A percentile compares a stretch with the other conserved stretches of the same genome.
Evolutionary conservation across 1,140 invertebrate genomes (phyloP).

Genomic region (Heliconius congener): DNA sequence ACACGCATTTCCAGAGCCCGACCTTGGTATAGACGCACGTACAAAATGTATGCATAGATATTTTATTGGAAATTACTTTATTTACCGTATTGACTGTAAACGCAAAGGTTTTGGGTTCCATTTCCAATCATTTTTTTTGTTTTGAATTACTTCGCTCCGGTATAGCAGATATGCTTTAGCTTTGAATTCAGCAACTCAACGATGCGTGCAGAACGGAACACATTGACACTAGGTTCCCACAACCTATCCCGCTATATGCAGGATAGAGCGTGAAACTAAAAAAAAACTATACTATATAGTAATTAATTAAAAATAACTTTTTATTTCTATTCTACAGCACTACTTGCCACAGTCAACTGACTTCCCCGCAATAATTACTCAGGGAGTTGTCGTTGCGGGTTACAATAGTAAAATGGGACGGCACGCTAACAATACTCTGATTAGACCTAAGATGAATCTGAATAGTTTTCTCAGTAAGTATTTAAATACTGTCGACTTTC

Average conservation of each 20-base stretch:
- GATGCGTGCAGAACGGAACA: too few relatives aligned
- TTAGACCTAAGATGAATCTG: not conserved
- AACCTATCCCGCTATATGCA: too few relatives aligned
- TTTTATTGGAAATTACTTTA: not conserved
- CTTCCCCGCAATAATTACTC: constrained; percentile 3
- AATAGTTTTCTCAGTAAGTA: constrained; percentile 1
- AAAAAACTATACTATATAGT: too few relatives aligned
- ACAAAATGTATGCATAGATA: not conserved
- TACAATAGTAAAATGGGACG: constrained; percentile 8
- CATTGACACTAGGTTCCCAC: too few relatives aligned
- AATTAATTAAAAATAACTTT: not conserved
- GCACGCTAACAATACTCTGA: constrained; percentile 3
- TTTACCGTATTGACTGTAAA: too few relatives aligned
- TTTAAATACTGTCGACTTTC: not conserved
- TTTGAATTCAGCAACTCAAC: too few relatives aligned
- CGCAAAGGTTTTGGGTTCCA: too few relatives aligned
- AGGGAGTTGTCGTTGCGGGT: not conserved
- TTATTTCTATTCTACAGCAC: not conserved
- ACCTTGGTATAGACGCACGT: constrained; percentile 1
- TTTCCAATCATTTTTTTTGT: too few relatives aligned
- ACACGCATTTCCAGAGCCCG: not conserved
- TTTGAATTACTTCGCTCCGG: too few relatives aligned
- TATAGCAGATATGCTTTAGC: too few relatives aligned
- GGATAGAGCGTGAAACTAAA: too few relatives aligned
- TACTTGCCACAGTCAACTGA: not conserved